Base-by-base conservation (phyloP, 30 jellyfish, hydroid and myxozoan genomes). In the Aurelia sp. region DNA sequence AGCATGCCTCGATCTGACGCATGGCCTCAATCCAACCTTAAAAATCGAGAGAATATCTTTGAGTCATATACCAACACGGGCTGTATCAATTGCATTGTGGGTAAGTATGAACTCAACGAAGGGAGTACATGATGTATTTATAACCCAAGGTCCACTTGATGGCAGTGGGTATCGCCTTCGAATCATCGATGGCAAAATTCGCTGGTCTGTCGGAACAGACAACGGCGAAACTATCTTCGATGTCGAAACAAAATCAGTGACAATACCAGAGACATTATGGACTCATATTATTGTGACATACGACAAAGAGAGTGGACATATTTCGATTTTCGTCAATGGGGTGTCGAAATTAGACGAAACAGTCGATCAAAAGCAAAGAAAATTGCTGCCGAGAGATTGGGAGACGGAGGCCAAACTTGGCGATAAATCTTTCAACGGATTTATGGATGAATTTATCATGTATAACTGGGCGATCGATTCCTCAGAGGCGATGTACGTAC, bases 371-470 rank as follows among this genome's bases (percentile, higher is more conserved):
- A 72, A 82, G 50, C 82, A 86, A 62, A 82, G 99, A 62, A 96
- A 79, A 44, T 74, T 80, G 80, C 78, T 95, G 57, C 97, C 99
- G 21, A 76, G 82, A 22, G 93, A 95, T 73, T 95, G 99, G 99
- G 99, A 95, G 38, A 80, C 92, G 10, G 99, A 84, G 50, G 99
- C 99, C 4, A 89, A 96, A 57, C 85, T 95, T 8, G 99, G 99
- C 75, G 99, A 77, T 55, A 67, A 81, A 53, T 84, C 96, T 0
- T 95, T 95, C 64, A 57, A 76, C 63, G 99, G 99, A 12, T 89
- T 51, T 58, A 80, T 95, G 80, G 99, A 95, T 55, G 99, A 95
- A 61, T 95, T 95, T 76, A 76, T 95, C 2, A 78, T 95, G 92
- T 95, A 95, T 80, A 95, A 95, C 64, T 95, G 99, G 99, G 96